Percentiles rank a stretch among this genome's conserved stretches.
phyloP scores from a whole-genome alignment of 2,113 vertebrate species.

The Oncorhynchus kisutch region DNA sequence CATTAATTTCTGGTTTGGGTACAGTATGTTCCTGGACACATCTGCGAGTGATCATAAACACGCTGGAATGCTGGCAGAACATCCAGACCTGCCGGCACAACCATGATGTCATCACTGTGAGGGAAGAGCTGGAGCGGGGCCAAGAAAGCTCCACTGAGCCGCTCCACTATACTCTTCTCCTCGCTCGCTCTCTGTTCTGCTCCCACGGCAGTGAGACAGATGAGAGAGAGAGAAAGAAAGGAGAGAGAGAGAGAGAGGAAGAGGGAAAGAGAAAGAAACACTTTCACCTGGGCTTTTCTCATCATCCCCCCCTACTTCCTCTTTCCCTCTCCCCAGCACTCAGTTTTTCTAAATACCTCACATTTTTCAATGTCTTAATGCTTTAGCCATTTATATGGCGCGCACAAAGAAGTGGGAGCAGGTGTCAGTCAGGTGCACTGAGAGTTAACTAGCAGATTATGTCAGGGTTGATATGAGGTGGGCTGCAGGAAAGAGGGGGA shows the following conservation, averaged over 20 bases:
- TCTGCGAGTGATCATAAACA: slow-evolving; percentile 99
- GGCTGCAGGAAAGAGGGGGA: not conserved
- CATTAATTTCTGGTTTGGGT: slow-evolving; percentile 99
- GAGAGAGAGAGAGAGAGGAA: not conserved
- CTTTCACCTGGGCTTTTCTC: slow-evolving; percentile 1
- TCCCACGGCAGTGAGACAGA: slow-evolving; percentile 46
- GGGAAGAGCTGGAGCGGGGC: slow-evolving; percentile 83
- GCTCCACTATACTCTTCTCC: no score
- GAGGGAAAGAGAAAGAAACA: not conserved
- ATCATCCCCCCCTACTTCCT: not conserved
- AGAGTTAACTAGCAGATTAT: slow-evolving; percentile 1
- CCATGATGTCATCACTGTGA: slow-evolving; percentile 91
- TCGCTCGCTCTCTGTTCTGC: not conserved
- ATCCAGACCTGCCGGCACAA: slow-evolving; percentile 98
- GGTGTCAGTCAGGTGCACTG: slow-evolving; percentile 23
- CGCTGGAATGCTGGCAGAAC: slow-evolving; percentile 99
- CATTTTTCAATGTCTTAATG: slow-evolving; percentile 52
- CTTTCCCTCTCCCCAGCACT: slow-evolving; percentile 6
- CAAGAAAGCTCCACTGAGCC: slow-evolving; percentile 49
- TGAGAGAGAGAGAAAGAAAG: not conserved
- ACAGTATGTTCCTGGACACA: slow-evolving; percentile 99
- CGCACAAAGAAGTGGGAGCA: not conserved
- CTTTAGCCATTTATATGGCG: slow-evolving; percentile 35
- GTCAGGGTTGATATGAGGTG: not conserved
- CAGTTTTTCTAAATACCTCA: slow-evolving; percentile 7